Percentiles rank a stretch among this genome's conserved stretches.
These are phyloP conservation scores for Nycteola revayana DNA, from an alignment of 2,888 invertebrate genomes.

Conservation along the genomic window DNA sequence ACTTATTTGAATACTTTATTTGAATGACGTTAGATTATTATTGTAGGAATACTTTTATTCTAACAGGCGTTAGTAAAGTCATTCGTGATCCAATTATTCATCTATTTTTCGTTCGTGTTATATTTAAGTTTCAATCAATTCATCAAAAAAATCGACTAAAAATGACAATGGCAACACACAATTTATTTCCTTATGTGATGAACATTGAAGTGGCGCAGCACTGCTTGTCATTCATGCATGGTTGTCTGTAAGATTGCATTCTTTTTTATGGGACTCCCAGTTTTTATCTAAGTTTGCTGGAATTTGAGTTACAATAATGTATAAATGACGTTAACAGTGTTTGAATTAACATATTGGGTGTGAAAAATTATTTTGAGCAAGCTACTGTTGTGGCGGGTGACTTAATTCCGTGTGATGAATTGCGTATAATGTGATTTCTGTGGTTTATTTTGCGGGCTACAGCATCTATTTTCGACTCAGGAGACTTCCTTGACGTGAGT, in stretches of 20 bases:
- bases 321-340: conserved; percentile 24
- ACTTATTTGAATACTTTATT: too few relatives aligned
- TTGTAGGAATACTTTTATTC: too few relatives aligned
- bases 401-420: conserved; percentile 46
- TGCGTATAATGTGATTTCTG: conserved; percentile 74
- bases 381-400: conserved; percentile 42
- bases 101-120: too few relatives aligned
- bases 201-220: conserved; percentile 5
- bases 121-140: too few relatives aligned
- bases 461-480: conserved; percentile 64
- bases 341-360: conserved; percentile 21
- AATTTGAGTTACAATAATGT: conserved; percentile 33
- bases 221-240: conserved; percentile 41
- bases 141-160: too few relatives aligned
- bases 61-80: too few relatives aligned
- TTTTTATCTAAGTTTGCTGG: conserved; percentile 13
- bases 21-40: too few relatives aligned
- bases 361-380: conserved; percentile 27
- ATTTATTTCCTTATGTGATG: too few relatives aligned
- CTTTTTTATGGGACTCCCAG: conserved; percentile 33
- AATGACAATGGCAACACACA: too few relatives aligned
- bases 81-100: too few relatives aligned
- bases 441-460: conserved; percentile 67
- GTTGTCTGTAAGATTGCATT: conserved; percentile 42
- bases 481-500: conserved; percentile 52